These are phyloP conservation scores for Drosophila elegans DNA, from an alignment of 1,140 invertebrate species.

Conservation along the genomic window DNA sequence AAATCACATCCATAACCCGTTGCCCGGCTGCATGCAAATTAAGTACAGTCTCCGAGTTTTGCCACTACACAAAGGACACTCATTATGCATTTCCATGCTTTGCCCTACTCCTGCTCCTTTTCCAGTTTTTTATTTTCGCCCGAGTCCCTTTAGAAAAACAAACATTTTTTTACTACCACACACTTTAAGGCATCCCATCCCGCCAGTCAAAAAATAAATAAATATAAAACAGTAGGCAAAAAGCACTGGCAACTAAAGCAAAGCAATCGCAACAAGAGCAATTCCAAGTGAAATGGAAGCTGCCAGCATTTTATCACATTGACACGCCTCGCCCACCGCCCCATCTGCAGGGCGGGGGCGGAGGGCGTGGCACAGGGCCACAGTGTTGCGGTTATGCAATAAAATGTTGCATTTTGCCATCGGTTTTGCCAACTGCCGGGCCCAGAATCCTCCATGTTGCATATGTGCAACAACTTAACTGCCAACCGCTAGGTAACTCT, in stretches of 20 bases:
- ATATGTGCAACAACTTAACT: slow-evolving; percentile 69
- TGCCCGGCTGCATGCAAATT: slow-evolving; percentile 50
- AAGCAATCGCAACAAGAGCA: slow-evolving; percentile 20
- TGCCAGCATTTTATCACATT: slow-evolving; percentile 62
- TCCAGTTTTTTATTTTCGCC: slow-evolving; percentile 33
- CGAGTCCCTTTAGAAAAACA: slow-evolving; percentile 29
- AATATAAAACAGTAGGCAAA: background rate
- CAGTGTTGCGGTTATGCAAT: slow-evolving; percentile 68
- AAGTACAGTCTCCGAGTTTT: slow-evolving; percentile 66
- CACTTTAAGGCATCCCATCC: slow-evolving; percentile 51
- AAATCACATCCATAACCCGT: slow-evolving; percentile 61
- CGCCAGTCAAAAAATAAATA: slow-evolving; percentile 21
- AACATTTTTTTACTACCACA: slow-evolving; percentile 39
- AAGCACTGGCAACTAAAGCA: background rate
- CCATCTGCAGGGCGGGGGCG: background rate
- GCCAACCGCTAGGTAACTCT: slow-evolving; percentile 46
- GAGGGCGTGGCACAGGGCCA: slow-evolving; percentile 5
- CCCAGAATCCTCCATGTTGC: slow-evolving; percentile 32
- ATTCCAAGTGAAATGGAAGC: slow-evolving; percentile 31
- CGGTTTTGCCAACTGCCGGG: background rate
- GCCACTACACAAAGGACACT: slow-evolving; percentile 67
- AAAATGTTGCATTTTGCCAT: slow-evolving; percentile 71
- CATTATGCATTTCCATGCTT: slow-evolving; percentile 63
- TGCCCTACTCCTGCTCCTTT: background rate
- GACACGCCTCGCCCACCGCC: slow-evolving; percentile 22